These are phyloP conservation scores for Zaprionus kolodkinae DNA, from an alignment of 1,140 invertebrate species.

Conservation along the genomic window DNA sequence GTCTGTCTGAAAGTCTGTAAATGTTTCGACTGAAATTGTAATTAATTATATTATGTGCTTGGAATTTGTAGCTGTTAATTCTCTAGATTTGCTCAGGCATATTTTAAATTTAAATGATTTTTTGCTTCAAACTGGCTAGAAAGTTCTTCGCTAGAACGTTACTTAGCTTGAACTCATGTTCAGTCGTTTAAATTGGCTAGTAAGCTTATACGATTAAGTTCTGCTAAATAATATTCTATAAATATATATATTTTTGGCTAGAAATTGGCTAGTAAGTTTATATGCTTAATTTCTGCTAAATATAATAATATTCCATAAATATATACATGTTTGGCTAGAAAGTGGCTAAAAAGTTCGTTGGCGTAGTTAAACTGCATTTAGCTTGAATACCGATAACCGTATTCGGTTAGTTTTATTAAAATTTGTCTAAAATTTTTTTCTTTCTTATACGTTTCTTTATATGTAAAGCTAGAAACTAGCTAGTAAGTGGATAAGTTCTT, in stretches of 20 bases:
- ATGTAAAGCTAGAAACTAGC: neutral
- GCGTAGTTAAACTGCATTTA: neutral
- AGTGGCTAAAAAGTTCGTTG: neutral
- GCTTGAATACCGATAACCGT: too few species aligned
- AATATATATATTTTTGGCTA: too few species aligned
- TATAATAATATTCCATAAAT: too few species aligned
- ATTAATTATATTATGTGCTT: constrained; percentile 25
- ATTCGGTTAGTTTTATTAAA: neutral
- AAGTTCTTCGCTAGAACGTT: neutral
- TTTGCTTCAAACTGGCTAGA: neutral
- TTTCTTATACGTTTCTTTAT: neutral
- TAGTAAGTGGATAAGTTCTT: neutral
- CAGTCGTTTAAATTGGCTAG: too few species aligned
- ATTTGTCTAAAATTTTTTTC: neutral
- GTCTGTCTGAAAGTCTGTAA: constrained; percentile 20
- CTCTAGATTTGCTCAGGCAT: neutral
- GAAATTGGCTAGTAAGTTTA: too few species aligned
- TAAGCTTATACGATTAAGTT: too few species aligned
- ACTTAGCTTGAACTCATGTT: neutral
- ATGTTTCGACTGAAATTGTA: constrained; percentile 20
- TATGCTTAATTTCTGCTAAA: too few species aligned
- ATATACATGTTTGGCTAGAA: too few species aligned
- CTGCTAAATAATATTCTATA: too few species aligned
- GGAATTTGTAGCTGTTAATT: constrained; percentile 4
- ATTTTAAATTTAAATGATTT: neutral